phyloP scores from a whole-genome alignment of 1,140 invertebrate genomes.

The Drusus annulatus region DNA sequence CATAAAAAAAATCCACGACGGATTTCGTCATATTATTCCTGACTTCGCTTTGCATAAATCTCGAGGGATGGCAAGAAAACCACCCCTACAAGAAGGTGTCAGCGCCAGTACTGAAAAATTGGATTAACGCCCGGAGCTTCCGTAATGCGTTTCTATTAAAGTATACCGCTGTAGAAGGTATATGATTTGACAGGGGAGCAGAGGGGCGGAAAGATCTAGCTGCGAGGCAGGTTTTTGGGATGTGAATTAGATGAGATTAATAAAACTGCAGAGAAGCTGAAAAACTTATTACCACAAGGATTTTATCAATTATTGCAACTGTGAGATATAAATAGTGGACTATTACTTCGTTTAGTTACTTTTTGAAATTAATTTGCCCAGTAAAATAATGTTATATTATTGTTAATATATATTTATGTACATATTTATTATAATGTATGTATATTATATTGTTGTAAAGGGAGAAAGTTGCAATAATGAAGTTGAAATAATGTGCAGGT shows the following conservation, averaged over 20 bases:
- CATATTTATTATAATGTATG: too few species aligned
- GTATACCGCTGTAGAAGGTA: conserved; percentile 11
- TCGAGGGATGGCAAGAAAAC: background rate
- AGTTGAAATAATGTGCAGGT: too few species aligned
- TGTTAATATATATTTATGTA: too few species aligned
- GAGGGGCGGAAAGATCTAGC: background rate
- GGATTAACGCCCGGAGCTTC: conserved; percentile 3
- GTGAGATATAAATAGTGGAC: too few species aligned
- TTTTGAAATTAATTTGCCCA: too few species aligned
- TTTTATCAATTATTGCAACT: background rate
- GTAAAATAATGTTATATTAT: too few species aligned
- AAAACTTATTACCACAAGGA: background rate
- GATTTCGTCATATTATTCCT: too few species aligned
- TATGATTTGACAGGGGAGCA: conserved; percentile 13
- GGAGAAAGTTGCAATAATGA: too few species aligned
- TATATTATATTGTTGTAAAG: too few species aligned
- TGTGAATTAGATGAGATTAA: background rate
- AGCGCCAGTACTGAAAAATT: conserved; percentile 11
- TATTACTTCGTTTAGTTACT: too few species aligned
- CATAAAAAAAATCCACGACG: too few species aligned
- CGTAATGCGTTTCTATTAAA: background rate
- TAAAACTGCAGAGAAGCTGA: background rate
- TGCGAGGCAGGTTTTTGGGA: background rate
- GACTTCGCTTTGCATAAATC: too few species aligned
- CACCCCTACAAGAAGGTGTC: background rate